Evolutionary conservation across 1,140 invertebrate species (phyloP).

Genomic region (Chironomus striatipennis): DNA sequence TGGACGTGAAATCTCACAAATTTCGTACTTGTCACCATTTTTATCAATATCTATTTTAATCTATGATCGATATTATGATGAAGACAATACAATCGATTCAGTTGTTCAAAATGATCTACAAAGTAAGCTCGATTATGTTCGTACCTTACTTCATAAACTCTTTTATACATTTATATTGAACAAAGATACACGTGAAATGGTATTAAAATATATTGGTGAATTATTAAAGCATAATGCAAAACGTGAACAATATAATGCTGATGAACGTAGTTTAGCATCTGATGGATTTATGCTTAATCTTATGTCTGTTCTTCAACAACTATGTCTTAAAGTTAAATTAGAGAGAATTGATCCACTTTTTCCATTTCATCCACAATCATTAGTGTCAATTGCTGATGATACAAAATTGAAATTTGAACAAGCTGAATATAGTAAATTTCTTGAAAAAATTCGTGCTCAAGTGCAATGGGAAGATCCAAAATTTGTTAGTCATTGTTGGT

Average conservation of each 20-base stretch:
- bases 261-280: constrained; percentile 73
- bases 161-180: constrained; percentile 80
- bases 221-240: constrained; percentile 75
- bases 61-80: constrained; percentile 34
- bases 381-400: constrained; percentile 72
- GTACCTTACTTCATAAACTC: constrained; percentile 66
- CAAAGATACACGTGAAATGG: constrained; percentile 57
- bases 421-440: constrained; percentile 70
- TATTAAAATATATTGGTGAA: constrained; percentile 67
- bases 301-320: constrained; percentile 77
- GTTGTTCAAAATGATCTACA: constrained; percentile 55
- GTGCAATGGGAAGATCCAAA: constrained; percentile 62
- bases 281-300: constrained; percentile 95
- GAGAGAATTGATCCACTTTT: constrained; percentile 79
- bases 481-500: constrained; percentile 95
- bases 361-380: constrained; percentile 71
- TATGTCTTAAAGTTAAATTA: constrained; percentile 76
- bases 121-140: constrained; percentile 60
- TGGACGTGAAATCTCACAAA: constrained; percentile 73
- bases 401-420: constrained; percentile 75
- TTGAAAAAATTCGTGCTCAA: constrained; percentile 44
- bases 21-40: constrained; percentile 83
- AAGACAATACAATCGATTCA: constrained; percentile 42
- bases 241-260: constrained; percentile 78
- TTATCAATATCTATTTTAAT: constrained; percentile 80